phyloP scores from a whole-genome alignment of 2,888 invertebrate genomes.

The Lasioglossum pauxillum region DNA sequence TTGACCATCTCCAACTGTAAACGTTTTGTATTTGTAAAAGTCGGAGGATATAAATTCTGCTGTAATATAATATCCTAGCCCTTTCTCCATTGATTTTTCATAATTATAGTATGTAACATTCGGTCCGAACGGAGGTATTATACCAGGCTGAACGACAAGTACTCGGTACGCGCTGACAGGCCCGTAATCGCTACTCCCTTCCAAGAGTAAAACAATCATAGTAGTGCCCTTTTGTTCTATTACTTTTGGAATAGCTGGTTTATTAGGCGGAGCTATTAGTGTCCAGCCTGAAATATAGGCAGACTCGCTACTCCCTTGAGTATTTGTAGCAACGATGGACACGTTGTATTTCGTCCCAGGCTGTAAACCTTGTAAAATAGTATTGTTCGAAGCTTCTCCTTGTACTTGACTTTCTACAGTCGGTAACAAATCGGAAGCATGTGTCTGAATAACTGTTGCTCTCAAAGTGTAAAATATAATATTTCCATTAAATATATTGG shows the following conservation, averaged over 20 bases:
- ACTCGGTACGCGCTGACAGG: constrained; percentile 91
- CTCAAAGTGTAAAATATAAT: constrained; percentile 84
- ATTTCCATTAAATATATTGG: constrained; percentile 85
- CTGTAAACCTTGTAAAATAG: constrained; percentile 85
- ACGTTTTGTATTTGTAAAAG: constrained; percentile 85
- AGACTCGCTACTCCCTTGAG: constrained; percentile 87
- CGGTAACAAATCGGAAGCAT: constrained; percentile 74
- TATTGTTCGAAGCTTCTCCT: constrained; percentile 79
- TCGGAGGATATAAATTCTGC: constrained; percentile 90
- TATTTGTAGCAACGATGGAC: constrained; percentile 89
- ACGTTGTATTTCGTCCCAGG: constrained; percentile 92
- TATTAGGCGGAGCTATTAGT: constrained; percentile 88
- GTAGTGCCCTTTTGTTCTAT: constrained; percentile 87
- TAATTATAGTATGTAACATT: constrained; percentile 86
- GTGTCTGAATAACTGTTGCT: constrained; percentile 79
- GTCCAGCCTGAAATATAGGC: constrained; percentile 88
- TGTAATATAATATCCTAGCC: constrained; percentile 92
- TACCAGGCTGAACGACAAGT: constrained; percentile 89
- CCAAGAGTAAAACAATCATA: constrained; percentile 89
- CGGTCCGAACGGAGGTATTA: constrained; percentile 88
- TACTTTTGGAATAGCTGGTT: constrained; percentile 89
- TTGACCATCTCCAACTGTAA: constrained; percentile 91
- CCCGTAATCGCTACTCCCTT: constrained; percentile 91
- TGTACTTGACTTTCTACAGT: constrained; percentile 78
- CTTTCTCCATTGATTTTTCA: constrained; percentile 88